Base-by-base conservation (phyloP, 2,888 invertebrate species). In the Molanna angustata region DNA sequence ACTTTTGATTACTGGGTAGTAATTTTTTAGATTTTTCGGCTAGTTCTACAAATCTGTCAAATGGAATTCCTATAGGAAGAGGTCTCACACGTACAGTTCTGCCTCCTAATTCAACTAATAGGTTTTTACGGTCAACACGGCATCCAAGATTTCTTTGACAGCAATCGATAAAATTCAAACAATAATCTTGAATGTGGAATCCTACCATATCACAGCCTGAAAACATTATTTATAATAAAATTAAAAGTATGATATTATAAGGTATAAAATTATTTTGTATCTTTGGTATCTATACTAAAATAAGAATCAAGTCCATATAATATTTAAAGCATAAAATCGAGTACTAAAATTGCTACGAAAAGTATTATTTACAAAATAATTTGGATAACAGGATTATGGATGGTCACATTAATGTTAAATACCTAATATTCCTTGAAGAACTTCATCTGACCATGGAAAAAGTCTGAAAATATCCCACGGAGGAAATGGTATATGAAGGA, bases 401-500 rank as follows among this genome's bases (percentile, higher is more conserved):
- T n/a, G n/a, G n/a, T n/a, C n/a, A n/a, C n/a, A n/a, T n/a, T n/a
- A n/a, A n/a, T n/a, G n/a, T n/a, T n/a, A n/a, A n/a, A n/a, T 72
- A 80, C 86, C 88, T 46, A 95, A 78, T 80, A 95, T 88, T 59
- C 94, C 94, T 70, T 94, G 92, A 20, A 95, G 78, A 49, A 95
- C 87, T 73, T 94, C 94, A 70, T 93, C 93, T n/a, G 90, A 88
- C 90, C 93, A 92, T 1, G 93, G 93, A 64, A 94, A 88, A 45
- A 94, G 75, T 56, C 93, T 79, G 70, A 91, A 93, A 61, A 94
- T 92, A 65, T 94, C 94, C 90, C 94, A 94, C 11, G 94, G 88
- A 11, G 94, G 94, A 70, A 95, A 95, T 0, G 95, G 95, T 64
- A 95, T 95, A 72, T 95, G 95, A 56, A 95, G 78, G 72, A 95